Percentiles rank a stretch among this genome's conserved stretches.
Evolutionary conservation across 2,113 vertebrate genomes (phyloP).

Genomic region (Enhydra lutris): DNA sequence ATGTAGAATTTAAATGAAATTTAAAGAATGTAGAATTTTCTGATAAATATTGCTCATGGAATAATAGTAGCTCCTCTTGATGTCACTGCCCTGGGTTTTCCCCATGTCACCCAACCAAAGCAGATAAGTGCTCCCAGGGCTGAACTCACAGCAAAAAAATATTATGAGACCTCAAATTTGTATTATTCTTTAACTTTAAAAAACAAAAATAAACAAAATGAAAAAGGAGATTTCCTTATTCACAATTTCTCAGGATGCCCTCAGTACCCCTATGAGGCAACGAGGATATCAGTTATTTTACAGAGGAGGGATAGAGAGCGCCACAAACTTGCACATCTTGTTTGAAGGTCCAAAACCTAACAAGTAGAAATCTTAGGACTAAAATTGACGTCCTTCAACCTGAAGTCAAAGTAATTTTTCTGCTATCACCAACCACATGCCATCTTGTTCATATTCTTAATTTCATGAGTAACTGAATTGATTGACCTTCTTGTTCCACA

Average conservation of each 20-base stretch:
- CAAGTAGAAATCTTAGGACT: background rate
- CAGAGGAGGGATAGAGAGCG: background rate
- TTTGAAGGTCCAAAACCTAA: background rate
- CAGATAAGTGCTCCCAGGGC: background rate
- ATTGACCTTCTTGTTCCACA: background rate
- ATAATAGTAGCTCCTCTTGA: background rate
- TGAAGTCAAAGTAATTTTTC: background rate
- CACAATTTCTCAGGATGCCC: background rate
- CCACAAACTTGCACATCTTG: background rate
- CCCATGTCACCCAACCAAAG: background rate
- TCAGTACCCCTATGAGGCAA: background rate
- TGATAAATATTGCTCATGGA: background rate
- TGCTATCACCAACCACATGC: background rate
- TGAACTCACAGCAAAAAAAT: background rate
- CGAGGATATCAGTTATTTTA: background rate
- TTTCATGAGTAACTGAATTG: background rate
- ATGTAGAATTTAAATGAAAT: background rate
- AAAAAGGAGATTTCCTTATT: background rate
- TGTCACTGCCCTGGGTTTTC: background rate
- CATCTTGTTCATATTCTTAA: background rate
- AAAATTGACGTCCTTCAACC: background rate
- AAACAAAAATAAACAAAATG: background rate
- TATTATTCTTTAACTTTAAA: background rate
- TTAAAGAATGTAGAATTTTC: background rate
- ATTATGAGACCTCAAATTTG: background rate